Evolutionary conservation across 2,888 invertebrate genomes (phyloP).

Genomic region (Pachymerium ferrugineum): DNA sequence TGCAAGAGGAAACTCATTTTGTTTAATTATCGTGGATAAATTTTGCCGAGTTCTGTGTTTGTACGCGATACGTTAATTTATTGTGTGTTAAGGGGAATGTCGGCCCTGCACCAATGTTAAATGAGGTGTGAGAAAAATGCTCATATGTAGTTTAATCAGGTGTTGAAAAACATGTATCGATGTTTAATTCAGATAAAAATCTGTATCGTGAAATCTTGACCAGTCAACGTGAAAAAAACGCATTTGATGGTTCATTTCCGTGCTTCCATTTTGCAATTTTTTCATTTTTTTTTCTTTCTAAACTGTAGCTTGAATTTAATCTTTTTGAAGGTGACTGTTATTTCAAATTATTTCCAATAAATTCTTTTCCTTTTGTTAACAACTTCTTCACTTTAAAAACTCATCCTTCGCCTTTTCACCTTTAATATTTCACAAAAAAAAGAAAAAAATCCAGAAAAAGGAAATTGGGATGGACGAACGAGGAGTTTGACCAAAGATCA

Average conservation of each 20-base stretch:
- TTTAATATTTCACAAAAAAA: background rate
- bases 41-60: too few relatives aligned
- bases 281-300: background rate
- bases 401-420: background rate
- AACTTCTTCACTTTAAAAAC: too few relatives aligned
- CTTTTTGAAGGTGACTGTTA: too few relatives aligned
- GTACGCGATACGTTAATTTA: background rate
- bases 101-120: too few relatives aligned
- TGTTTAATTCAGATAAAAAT: slow-evolving; percentile 1
- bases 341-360: too few relatives aligned
- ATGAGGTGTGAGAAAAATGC: background rate
- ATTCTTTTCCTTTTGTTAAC: too few relatives aligned
- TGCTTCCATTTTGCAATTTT: background rate
- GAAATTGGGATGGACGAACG: background rate
- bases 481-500: background rate
- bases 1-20: background rate
- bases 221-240: background rate
- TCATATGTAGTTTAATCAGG: too few relatives aligned
- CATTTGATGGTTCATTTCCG: slow-evolving; percentile 1
- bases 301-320: too few relatives aligned
- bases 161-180: background rate
- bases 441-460: background rate
- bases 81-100: background rate
- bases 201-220: background rate
- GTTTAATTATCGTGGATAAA: background rate